phyloP scores from a whole-genome alignment of 2,113 vertebrate species.

The Dolichallabes microphthalmus region DNA sequence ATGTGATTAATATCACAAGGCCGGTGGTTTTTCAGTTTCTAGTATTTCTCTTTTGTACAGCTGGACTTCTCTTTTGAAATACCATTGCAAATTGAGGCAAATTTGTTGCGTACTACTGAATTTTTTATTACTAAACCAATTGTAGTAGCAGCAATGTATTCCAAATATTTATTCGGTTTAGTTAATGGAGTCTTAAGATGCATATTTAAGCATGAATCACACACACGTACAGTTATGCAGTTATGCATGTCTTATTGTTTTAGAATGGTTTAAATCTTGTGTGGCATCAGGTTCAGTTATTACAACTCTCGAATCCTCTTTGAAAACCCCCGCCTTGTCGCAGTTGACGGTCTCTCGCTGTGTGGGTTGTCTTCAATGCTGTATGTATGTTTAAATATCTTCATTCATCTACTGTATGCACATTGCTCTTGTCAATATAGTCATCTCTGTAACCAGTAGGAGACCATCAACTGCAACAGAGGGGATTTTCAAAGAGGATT shows the following conservation, averaged over 20 bases:
- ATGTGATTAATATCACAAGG: constrained; percentile 38
- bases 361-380: too few species aligned
- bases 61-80: neutral
- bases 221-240: neutral
- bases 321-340: too few species aligned
- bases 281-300: neutral
- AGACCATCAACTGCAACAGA: too few species aligned
- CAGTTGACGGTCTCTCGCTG: too few species aligned
- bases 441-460: too few species aligned
- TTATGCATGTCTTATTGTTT: neutral
- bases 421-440: too few species aligned
- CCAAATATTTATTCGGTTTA: neutral
- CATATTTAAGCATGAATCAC: neutral
- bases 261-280: neutral
- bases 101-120: neutral
- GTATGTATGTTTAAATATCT: too few species aligned
- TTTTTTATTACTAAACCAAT: neutral
- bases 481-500: too few species aligned
- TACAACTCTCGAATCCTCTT: neutral
- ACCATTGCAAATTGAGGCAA: neutral
- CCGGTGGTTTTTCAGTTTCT: constrained; percentile 16
- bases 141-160: neutral
- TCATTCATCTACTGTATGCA: too few species aligned
- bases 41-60: constrained; percentile 5
- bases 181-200: neutral